Percentiles rank a stretch among this genome's conserved stretches.
phyloP scores from a whole-genome alignment of 2,113 vertebrate species.

The Podarcis cretensis region DNA sequence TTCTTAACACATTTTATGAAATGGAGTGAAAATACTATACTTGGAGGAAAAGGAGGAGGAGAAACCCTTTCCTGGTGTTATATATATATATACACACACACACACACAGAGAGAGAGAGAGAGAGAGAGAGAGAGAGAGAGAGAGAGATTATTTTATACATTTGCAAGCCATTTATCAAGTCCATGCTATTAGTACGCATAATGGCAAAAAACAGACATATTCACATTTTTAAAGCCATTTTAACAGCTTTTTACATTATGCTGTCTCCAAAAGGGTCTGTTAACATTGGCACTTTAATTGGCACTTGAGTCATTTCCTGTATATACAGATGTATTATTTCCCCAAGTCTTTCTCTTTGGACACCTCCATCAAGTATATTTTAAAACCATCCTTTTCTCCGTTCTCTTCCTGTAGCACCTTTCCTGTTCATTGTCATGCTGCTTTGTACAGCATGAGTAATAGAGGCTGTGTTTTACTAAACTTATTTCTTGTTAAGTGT shows the following conservation, averaged over 20 bases:
- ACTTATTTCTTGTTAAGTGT: background rate
- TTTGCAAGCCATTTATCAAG: background rate
- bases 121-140: background rate
- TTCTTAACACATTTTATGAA: background rate
- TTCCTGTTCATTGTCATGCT: background rate
- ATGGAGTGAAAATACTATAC: background rate
- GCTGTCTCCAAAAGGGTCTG: background rate
- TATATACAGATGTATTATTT: background rate
- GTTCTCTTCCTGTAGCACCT: background rate
- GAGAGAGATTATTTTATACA: background rate
- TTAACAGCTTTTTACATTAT: background rate
- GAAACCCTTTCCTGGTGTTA: background rate
- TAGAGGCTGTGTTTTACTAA: background rate
- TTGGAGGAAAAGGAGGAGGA: background rate
- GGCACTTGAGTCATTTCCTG: background rate
- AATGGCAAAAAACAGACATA: constrained; percentile 4
- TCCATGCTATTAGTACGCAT: background rate
- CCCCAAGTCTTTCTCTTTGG: background rate
- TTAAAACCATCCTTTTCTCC: constrained; percentile 1
- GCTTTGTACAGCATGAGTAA: background rate
- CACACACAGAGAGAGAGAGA: background rate
- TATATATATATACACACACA: too few species aligned
- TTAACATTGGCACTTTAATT: constrained; percentile 10
- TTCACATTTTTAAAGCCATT: background rate
- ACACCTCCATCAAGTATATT: background rate